Conservation (phyloP, 2,113 vertebrate species). For the Morone saxatilis region DNA sequence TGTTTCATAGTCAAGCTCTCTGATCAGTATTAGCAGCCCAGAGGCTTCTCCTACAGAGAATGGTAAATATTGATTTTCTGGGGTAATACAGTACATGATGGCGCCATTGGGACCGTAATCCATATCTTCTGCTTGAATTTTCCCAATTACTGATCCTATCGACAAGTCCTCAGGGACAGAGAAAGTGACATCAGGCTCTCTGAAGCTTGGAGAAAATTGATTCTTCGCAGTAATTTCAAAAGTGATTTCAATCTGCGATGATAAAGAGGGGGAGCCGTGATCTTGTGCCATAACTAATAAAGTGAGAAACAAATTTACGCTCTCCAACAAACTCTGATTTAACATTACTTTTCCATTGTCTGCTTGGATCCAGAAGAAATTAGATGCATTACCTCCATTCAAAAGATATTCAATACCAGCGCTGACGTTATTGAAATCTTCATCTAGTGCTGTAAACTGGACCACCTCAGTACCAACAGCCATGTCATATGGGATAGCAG, state of each 20-base stretch:
- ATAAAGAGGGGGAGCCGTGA: constrained; percentile 76
- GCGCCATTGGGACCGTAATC: constrained; percentile 81
- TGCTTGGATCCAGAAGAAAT: constrained; percentile 77
- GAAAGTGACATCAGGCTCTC: constrained; percentile 60
- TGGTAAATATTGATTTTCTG: constrained; percentile 61
- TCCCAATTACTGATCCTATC: constrained; percentile 80
- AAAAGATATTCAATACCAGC: constrained; percentile 69
- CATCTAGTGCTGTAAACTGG: constrained; percentile 78
- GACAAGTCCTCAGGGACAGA: constrained; percentile 82
- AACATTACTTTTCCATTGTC: constrained; percentile 76
- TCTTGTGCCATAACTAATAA: constrained; percentile 77
- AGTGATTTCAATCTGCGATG: constrained; percentile 70
- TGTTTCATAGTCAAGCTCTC: constrained; percentile 81
- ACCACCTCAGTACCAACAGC: constrained; percentile 75
- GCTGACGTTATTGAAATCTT: constrained; percentile 66
- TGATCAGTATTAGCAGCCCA: constrained; percentile 78
- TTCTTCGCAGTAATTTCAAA: constrained; percentile 81
- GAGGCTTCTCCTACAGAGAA: constrained; percentile 77
- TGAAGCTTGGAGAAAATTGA: constrained; percentile 78
- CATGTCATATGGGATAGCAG: constrained; percentile 76
- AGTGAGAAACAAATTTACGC: constrained; percentile 55
- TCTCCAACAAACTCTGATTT: constrained; percentile 61
- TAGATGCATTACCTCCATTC: constrained; percentile 81
- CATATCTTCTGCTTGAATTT: constrained; percentile 78
- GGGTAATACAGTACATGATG: constrained; percentile 72